Evolutionary conservation across 2,797 vertebrate genomes (phyloP).

Genomic region (Gastrophryne carolinensis): DNA sequence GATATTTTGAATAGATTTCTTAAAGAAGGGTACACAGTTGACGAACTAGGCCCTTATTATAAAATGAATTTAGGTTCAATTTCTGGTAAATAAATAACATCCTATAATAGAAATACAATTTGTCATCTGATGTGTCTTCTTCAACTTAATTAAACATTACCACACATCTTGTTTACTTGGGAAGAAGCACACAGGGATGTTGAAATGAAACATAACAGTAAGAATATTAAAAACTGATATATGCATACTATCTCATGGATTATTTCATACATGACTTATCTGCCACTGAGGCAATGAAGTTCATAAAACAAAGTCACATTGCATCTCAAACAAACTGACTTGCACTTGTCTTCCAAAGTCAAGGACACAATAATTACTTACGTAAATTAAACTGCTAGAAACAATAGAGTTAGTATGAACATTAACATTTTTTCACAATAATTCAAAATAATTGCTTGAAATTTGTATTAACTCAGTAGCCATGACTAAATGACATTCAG

Average conservation of each 20-base stretch:
- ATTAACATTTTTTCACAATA: slow-evolving; percentile 19
- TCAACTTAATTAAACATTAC: background rate
- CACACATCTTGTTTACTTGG: slow-evolving; percentile 16
- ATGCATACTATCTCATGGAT: slow-evolving; percentile 24
- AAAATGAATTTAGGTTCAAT: background rate
- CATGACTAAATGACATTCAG: background rate
- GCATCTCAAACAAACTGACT: slow-evolving; percentile 25
- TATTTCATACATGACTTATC: slow-evolving; percentile 41
- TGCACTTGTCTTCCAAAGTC: slow-evolving; percentile 13
- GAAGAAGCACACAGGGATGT: background rate
- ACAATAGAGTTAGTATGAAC: slow-evolving; percentile 23
- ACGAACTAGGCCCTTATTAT: background rate
- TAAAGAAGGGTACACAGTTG: background rate
- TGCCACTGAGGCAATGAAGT: slow-evolving; percentile 19
- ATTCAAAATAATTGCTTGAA: slow-evolving; percentile 6
- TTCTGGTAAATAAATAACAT: background rate
- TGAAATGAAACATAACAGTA: slow-evolving; percentile 5
- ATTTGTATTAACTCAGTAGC: background rate
- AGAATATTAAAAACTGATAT: slow-evolving; percentile 35
- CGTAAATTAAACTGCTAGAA: slow-evolving; percentile 31
- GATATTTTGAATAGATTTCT: too few relatives aligned
- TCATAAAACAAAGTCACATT: slow-evolving; percentile 18
- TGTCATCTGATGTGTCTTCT: background rate
- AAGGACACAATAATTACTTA: slow-evolving; percentile 40
- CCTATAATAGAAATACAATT: background rate